Conservation (phyloP, 2,113 vertebrate genomes). For the Acanthochromis polyacanthus region DNA sequence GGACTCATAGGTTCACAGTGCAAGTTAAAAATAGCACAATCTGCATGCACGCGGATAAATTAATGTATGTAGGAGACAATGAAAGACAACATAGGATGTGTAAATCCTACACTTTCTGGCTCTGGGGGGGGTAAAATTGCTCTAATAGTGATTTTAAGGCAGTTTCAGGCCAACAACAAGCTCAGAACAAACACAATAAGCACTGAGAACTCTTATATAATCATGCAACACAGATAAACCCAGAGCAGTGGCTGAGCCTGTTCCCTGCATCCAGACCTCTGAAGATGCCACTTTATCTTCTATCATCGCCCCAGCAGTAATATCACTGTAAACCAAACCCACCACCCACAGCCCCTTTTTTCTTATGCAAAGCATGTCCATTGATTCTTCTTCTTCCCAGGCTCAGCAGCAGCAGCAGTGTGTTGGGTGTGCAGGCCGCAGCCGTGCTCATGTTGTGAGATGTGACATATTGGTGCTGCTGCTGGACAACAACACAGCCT, state of each 20-base stretch:
- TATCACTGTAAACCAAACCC: not conserved
- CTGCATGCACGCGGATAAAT: too few relatives aligned
- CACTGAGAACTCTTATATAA: slow-evolving; percentile 68
- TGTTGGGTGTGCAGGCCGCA: slow-evolving; percentile 53
- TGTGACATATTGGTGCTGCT: slow-evolving; percentile 41
- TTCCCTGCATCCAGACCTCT: slow-evolving; percentile 11
- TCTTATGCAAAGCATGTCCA: slow-evolving; percentile 56
- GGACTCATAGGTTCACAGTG: too few relatives aligned
- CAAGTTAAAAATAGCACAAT: too few relatives aligned
- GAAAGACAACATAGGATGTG: not conserved
- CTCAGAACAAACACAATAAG: slow-evolving; percentile 49
- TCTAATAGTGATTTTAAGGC: slow-evolving; percentile 28
- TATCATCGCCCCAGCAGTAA: not conserved
- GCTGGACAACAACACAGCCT: slow-evolving; percentile 35
- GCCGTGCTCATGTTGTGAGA: slow-evolving; percentile 19
- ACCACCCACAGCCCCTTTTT: slow-evolving; percentile 12
- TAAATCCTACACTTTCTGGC: not conserved
- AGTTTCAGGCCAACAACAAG: slow-evolving; percentile 22
- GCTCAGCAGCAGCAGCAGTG: slow-evolving; percentile 14
- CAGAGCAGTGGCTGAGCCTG: not conserved
- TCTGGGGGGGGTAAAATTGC: not conserved
- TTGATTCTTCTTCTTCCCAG: slow-evolving; percentile 45
- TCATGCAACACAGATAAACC: slow-evolving; percentile 34
- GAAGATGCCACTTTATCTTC: slow-evolving; percentile 18
- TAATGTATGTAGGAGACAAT: not conserved